Evolutionary conservation across 92 coral and sea anemone species (phyloP).

Genomic region (Siderastrea siderea): DNA sequence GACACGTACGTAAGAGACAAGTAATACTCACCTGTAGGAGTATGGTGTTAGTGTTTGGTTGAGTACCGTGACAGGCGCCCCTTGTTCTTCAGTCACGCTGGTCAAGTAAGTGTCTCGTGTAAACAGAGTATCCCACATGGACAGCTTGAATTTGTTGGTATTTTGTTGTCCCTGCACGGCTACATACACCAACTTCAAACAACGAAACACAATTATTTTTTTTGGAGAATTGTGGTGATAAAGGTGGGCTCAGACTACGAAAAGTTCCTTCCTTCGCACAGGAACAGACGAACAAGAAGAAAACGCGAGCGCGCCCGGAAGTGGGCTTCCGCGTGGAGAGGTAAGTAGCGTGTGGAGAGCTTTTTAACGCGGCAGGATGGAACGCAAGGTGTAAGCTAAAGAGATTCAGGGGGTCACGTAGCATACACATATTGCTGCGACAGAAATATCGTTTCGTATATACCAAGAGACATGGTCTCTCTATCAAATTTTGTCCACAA

Average conservation of each 20-base stretch:
- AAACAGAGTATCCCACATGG: constrained; percentile 96
- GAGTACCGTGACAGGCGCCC: constrained; percentile 24
- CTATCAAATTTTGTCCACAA: no score
- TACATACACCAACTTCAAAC: constrained; percentile 82
- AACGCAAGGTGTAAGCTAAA: no score
- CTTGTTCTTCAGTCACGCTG: constrained; percentile 54
- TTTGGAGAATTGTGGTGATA: not conserved
- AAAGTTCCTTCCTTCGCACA: not conserved
- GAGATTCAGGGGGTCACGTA: no score
- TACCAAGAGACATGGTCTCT: no score
- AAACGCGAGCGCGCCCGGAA: no score
- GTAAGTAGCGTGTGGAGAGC: no score
- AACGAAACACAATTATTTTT: not conserved
- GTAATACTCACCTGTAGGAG: constrained; percentile 41
- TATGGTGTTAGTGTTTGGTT: not conserved
- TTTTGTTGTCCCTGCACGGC: constrained; percentile 94
- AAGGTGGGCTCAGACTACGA: not conserved
- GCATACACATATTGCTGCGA: no score
- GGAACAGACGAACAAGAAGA: no score
- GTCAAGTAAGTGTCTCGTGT: constrained; percentile 54
- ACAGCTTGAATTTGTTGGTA: constrained; percentile 81
- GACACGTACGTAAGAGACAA: not conserved
- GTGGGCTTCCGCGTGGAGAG: no score
- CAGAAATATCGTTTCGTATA: no score
- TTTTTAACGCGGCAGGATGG: no score